Conservation (phyloP, 2,888 invertebrate species). For the Chelonus formosanus region DNA sequence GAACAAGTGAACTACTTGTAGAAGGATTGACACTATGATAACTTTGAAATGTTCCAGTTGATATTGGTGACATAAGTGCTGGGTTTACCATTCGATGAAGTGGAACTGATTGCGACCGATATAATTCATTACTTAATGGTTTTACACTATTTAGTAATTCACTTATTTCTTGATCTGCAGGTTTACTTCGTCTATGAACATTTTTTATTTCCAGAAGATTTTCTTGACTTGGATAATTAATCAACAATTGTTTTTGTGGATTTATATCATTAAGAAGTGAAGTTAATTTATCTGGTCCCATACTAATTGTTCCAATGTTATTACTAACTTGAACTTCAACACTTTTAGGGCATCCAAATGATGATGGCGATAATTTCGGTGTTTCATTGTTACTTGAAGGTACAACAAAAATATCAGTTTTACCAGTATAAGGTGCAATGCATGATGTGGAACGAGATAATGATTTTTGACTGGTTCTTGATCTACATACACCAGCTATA, state of each 20-base stretch:
- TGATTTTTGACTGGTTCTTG: constrained; percentile 51
- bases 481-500: constrained; percentile 61
- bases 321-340: constrained; percentile 51
- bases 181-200: constrained; percentile 45
- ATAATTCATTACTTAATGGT: constrained; percentile 59
- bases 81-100: constrained; percentile 69
- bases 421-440: constrained; percentile 55
- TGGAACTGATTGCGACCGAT: constrained; percentile 83
- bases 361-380: constrained; percentile 42
- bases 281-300: constrained; percentile 36
- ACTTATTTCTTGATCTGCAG: constrained; percentile 69
- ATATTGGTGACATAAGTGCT: constrained; percentile 62
- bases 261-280: constrained; percentile 41
- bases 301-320: constrained; percentile 36
- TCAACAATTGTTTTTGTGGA: constrained; percentile 58
- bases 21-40: constrained; percentile 55
- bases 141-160: constrained; percentile 71
- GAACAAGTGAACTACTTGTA: constrained; percentile 73
- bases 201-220: constrained; percentile 54
- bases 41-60: constrained; percentile 45
- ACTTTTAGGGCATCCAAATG: constrained; percentile 34
- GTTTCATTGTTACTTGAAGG: constrained; percentile 55
- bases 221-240: constrained; percentile 62
- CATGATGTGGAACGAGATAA: constrained; percentile 61
- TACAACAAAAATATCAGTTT: constrained; percentile 56